Base-by-base conservation (phyloP, 2,888 invertebrate genomes). In the Ophion obscuratus region DNA sequence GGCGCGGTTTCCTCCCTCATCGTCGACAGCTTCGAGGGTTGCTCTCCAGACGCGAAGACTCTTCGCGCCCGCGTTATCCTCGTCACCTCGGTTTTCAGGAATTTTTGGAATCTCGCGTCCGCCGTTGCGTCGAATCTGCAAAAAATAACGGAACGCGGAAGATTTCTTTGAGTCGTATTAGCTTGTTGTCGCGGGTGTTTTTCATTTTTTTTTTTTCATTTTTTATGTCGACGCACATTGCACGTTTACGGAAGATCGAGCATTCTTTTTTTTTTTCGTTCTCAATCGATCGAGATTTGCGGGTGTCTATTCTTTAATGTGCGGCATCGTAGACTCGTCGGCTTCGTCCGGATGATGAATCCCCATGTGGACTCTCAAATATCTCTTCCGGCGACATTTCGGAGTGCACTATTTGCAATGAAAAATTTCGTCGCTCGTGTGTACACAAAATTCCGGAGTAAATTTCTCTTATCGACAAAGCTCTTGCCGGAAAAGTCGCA, bases 371-470 rank as follows among this genome's bases (percentile, higher is more conserved):
- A 93, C 94, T 81, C 93, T 93, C 31, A 95, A 89, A 90, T 95
- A 95, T 44, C 95, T 91, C 81, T 90, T 90, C 90, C 95, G 95
- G 53, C 94, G 94, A 90, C 95, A 95, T 31, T 90, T 89, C 53
- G 90, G 90, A 0, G 90, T 91, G 88, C 95, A 95, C 27, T 91
- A 88, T 0, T 90, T 89, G 88, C 95, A 95, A 9, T 90, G 82
- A 88, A 89, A 93, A 5, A 88, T 90, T 85, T 91, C 91, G 2
- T 62, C 31, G 14, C 10, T 57, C 24, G 36, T 83, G 64, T 96
- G 96, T 81, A 95, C 94, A 44, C 94, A 80, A 93, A 91, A 90
- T 96, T 96, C 0, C 95, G 93, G 67, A 94, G 93, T 87, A 95
- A 91, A 89, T 95, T 95, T 53, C 93, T 92, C 76, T 94, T 95